phyloP scores from a whole-genome alignment of 2,113 vertebrate genomes.

The Barbus barbus region DNA sequence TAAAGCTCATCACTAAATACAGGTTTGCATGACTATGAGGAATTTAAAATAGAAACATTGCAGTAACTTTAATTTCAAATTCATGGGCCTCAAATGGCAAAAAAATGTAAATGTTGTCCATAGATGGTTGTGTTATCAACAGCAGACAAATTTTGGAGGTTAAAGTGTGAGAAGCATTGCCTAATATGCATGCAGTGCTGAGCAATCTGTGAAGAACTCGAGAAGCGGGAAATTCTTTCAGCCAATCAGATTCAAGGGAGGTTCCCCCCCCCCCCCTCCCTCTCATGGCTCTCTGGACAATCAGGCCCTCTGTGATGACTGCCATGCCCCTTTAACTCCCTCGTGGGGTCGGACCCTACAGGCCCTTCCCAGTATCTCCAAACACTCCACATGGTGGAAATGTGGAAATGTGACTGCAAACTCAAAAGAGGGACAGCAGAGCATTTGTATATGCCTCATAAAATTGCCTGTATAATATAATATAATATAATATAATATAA shows the following conservation, averaged over 20 bases:
- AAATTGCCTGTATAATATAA: not conserved
- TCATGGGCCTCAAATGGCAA: not conserved
- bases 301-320: not conserved
- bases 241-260: slow-evolving; percentile 40
- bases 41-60: not conserved
- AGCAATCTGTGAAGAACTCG: not conserved
- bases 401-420: not conserved
- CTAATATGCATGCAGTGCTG: not conserved
- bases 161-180: slow-evolving; percentile 9
- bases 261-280: slow-evolving; percentile 7
- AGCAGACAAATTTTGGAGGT: not conserved
- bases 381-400: slow-evolving; percentile 7
- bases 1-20: not conserved
- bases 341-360: not conserved
- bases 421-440: not conserved
- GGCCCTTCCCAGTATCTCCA: slow-evolving; percentile 8
- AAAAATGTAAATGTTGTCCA: slow-evolving; percentile 4
- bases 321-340: not conserved
- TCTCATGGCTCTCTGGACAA: slow-evolving; percentile 14
- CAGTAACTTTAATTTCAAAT: not conserved
- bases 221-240: slow-evolving; percentile 14
- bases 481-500: not conserved
- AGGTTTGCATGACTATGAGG: not conserved
- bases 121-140: not conserved
- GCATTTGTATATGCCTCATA: not conserved